A percentile compares a stretch with the other conserved stretches of the same genome.
Evolutionary conservation across 2,797 vertebrate species (phyloP).

Genomic region (Odontamblyopus rebecca): DNA sequence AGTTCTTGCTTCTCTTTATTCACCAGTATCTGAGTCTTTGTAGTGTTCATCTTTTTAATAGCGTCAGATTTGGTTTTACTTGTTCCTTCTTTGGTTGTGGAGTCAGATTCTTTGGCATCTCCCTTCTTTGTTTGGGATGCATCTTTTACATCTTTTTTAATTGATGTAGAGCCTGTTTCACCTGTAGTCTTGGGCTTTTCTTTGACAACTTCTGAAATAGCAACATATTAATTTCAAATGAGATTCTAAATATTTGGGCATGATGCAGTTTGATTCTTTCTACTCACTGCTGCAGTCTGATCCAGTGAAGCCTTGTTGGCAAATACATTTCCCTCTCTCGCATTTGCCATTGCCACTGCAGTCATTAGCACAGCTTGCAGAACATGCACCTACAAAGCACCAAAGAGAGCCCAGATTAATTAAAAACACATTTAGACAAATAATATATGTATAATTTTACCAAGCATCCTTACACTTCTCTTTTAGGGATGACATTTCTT

Average conservation of each 20-base stretch:
- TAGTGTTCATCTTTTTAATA: slow-evolving; percentile 45
- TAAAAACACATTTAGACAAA: not conserved
- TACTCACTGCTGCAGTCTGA: slow-evolving; percentile 76
- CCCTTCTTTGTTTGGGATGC: slow-evolving; percentile 42
- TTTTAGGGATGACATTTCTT: slow-evolving; percentile 74
- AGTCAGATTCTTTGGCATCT: slow-evolving; percentile 44
- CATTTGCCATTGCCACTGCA: slow-evolving; percentile 82
- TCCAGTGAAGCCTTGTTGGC: slow-evolving; percentile 78
- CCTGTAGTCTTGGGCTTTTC: slow-evolving; percentile 47
- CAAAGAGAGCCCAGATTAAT: slow-evolving; percentile 14
- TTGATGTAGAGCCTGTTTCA: slow-evolving; percentile 47
- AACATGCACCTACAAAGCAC: slow-evolving; percentile 75
- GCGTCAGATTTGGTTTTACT: slow-evolving; percentile 44
- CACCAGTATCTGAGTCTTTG: slow-evolving; percentile 50
- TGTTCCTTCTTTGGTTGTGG: slow-evolving; percentile 44
- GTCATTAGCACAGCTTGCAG: slow-evolving; percentile 74
- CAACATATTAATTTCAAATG: slow-evolving; percentile 15
- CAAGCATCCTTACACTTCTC: slow-evolving; percentile 68
- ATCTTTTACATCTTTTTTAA: slow-evolving; percentile 51
- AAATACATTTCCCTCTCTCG: slow-evolving; percentile 81
- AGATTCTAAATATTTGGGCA: not conserved
- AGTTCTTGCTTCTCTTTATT: slow-evolving; percentile 56
- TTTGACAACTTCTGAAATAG: slow-evolving; percentile 58
- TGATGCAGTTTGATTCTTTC: slow-evolving; percentile 24
- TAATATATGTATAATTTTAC: not conserved